These are phyloP conservation scores for Ceratosolen fusciceps DNA, from an alignment of 1,140 invertebrate genomes.

Conservation along the genomic window DNA sequence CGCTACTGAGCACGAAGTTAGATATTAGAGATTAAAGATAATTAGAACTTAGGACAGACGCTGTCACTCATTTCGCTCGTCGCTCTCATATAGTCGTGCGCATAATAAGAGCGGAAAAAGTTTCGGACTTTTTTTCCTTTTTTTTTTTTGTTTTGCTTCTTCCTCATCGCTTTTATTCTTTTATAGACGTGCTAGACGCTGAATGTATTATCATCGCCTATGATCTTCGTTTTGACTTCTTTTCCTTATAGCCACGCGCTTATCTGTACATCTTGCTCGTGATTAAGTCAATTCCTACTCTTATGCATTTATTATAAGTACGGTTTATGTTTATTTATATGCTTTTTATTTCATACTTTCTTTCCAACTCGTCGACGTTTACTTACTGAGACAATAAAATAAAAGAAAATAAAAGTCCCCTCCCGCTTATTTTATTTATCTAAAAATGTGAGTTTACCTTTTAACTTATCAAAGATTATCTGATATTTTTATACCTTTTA, in stretches of 20 bases:
- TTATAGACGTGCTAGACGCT: not conserved
- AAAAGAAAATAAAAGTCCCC: too few species aligned
- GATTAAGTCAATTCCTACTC: too few species aligned
- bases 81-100: slow-evolving; percentile 3
- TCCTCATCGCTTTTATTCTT: too few species aligned
- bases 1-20: not conserved
- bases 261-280: slow-evolving; percentile 28
- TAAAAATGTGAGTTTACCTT: not conserved
- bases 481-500: slow-evolving; percentile 13
- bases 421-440: not conserved
- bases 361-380: too few species aligned
- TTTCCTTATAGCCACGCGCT: not conserved
- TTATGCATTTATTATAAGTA: not conserved
- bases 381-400: too few species aligned
- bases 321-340: not conserved
- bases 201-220: not conserved
- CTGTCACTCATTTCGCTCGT: slow-evolving; percentile 21
- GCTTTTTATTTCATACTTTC: too few species aligned
- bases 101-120: slow-evolving; percentile 16
- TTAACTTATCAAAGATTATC: not conserved
- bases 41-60: slow-evolving; percentile 21
- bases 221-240: slow-evolving; percentile 22
- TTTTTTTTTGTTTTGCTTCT: too few species aligned
- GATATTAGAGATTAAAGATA: slow-evolving; percentile 25
- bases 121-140: not conserved